A percentile compares a stretch with the other conserved stretches of the same genome.
Evolutionary conservation across 53 echinoderm and acorn worm species (phyloP).

Genomic region (Paracentrotus lividus): DNA sequence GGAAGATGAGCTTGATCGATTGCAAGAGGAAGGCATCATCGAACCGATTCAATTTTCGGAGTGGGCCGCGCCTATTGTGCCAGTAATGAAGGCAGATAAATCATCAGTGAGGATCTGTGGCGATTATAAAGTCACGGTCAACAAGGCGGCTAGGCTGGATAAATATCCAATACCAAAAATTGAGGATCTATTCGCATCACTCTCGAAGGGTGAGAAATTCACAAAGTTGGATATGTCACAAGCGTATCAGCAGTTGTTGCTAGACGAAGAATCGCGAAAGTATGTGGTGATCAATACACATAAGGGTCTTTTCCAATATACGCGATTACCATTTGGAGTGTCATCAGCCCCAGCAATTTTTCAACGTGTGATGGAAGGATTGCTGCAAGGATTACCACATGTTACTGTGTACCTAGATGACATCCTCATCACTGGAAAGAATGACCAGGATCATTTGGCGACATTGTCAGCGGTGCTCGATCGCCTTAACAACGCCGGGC

Average conservation of each 20-base stretch:
- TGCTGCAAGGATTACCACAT: conserved; percentile 72
- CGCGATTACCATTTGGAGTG: no score
- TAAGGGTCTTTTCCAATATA: no score
- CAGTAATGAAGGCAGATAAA: conserved; percentile 67
- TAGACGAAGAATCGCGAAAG: neutral
- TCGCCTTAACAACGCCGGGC: conserved; percentile 59
- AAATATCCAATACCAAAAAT: conserved; percentile 9
- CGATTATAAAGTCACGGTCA: conserved; percentile 62
- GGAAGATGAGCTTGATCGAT: conserved; percentile 58
- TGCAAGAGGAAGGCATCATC: conserved; percentile 47
- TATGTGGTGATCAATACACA: no score
- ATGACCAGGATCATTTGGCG: conserved; percentile 51
- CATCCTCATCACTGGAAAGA: conserved; percentile 64
- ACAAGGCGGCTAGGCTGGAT: conserved; percentile 53
- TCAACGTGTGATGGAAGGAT: conserved; percentile 80
- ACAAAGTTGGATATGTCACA: conserved; percentile 72
- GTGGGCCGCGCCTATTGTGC: conserved; percentile 68
- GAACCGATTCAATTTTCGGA: conserved; percentile 18
- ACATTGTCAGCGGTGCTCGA: conserved; percentile 65
- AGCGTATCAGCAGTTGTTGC: conserved; percentile 74
- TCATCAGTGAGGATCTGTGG: conserved; percentile 62
- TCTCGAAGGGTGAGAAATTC: conserved; percentile 58
- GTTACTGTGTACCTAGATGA: conserved; percentile 65
- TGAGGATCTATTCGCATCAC: conserved; percentile 69
- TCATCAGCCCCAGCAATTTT: conserved; percentile 81